Evolutionary conservation across 2,113 vertebrate species (phyloP).

Genomic region (Sus scrofa): DNA sequence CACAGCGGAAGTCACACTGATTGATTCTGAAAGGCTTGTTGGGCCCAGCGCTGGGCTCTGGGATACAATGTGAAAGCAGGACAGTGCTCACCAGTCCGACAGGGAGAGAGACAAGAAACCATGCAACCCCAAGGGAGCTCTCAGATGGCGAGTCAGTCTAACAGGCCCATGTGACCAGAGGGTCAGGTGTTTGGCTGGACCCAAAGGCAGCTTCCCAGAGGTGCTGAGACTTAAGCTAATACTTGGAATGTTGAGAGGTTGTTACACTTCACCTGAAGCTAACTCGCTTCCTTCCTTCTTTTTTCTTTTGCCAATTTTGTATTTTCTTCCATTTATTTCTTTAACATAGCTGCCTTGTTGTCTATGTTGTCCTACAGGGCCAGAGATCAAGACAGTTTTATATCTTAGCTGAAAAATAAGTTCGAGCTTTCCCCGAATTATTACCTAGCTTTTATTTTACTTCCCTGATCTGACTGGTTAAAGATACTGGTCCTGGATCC

Average conservation of each 20-base stretch:
- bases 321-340: background rate
- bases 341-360: background rate
- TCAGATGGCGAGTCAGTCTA: fast-evolving
- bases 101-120: background rate
- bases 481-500: background rate
- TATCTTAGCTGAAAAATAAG: background rate
- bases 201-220: background rate
- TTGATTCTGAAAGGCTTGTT: background rate
- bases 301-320: background rate
- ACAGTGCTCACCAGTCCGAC: fast-evolving
- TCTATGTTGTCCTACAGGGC: background rate
- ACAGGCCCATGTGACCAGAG: fast-evolving
- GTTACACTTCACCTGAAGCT: background rate
- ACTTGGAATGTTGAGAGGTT: background rate
- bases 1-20: background rate
- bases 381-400: background rate
- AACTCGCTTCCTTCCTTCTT: background rate
- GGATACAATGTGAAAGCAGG: background rate
- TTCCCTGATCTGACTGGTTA: background rate
- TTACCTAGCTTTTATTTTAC: background rate
- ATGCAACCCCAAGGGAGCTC: fast-evolving
- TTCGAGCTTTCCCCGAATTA: background rate
- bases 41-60: background rate
- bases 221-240: background rate
- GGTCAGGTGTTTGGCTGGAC: background rate